Base-by-base conservation (phyloP, 2,888 invertebrate species). In the Lampropteryx suffumata region DNA sequence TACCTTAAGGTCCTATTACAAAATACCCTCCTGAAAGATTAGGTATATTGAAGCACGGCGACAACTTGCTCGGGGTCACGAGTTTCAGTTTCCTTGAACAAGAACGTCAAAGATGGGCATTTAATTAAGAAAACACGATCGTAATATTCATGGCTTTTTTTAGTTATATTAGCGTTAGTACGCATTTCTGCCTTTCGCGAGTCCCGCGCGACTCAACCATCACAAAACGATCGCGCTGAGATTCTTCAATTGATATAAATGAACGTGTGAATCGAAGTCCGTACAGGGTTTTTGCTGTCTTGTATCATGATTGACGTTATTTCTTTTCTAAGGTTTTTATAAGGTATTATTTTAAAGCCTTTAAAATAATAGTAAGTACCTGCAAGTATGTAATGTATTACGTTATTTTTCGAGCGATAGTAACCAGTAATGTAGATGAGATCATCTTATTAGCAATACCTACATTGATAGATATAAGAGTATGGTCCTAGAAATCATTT, bases 361-460 rank as follows among this genome's bases (percentile, higher is more conserved):
- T n/a, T n/a, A n/a, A n/a, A n/a, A n/a, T n/a, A n/a, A n/a, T n/a
- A n/a, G n/a, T n/a, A n/a, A n/a, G n/a, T n/a, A n/a, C n/a, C n/a
- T n/a, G n/a, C n/a, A 39, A 13, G 9, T 29, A 13, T 26, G 21
- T 4, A 39, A 32, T 6, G 9, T 13, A 9, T 8, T 32, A n/a
- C 12, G 4, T 32, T 4, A 37, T 33, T 29, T 42, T 36, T 48
- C 36, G 37, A 39, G 32, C 44, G 50, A 35, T 47, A 37, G 14
- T 41, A 26, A 35, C 35, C 14, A 39, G 37, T 42, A 49, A 42
- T 48, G 36, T 43, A 30, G 29, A 50, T 61, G 59, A 59, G 37
- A 41, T 61, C 61, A 61, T 51, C 52, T 26, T 32, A 45, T 51
- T 36, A 42, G 30, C 29, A 43, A 33, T 39, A 36, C 44, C 41